Conservation (phyloP, 37 sponge, comb jelly and placozoan species). For the Ianthella basta region DNA sequence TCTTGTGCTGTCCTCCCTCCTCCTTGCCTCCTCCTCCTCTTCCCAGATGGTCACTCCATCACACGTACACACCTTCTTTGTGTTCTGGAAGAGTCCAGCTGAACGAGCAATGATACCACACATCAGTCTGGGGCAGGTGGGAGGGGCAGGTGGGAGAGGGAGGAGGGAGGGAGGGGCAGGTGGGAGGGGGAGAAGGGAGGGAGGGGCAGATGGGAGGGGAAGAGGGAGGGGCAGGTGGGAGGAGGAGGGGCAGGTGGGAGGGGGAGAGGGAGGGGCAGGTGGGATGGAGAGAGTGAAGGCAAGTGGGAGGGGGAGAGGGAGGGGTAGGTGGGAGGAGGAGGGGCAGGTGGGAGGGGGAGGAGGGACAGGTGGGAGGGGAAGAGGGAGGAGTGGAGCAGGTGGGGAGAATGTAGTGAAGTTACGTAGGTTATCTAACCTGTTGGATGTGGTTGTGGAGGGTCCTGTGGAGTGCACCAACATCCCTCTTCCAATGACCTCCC, state of each 20-base stretch:
- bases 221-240: background rate
- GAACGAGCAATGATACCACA: constrained; percentile 85
- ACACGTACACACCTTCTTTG: constrained; percentile 84
- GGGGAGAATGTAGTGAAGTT: background rate
- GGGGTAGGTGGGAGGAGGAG: no score
- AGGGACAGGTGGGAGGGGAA: background rate
- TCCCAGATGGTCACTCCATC: constrained; percentile 89
- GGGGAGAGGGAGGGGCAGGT: background rate
- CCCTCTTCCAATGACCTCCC: constrained; percentile 77
- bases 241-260: background rate
- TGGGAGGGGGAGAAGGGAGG: no score
- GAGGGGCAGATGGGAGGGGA: background rate
- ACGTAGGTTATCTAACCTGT: background rate
- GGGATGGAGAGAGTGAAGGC: no score
- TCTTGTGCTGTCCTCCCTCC: no score
- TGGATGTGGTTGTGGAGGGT: background rate
- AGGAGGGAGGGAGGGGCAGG: no score
- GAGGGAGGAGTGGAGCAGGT: background rate
- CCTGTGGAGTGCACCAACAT: constrained; percentile 56
- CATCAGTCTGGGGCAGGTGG: constrained; percentile 73
- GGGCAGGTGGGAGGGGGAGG: background rate
- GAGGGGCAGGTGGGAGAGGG: no score
- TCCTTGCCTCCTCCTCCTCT: constrained; percentile 46
- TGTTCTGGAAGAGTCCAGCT: constrained; percentile 87
- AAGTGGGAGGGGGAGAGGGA: background rate